A percentile compares a stretch with the other conserved stretches of the same genome.
These are phyloP conservation scores for Dione juno DNA, from an alignment of 2,888 invertebrate genomes.

Conservation along the genomic window DNA sequence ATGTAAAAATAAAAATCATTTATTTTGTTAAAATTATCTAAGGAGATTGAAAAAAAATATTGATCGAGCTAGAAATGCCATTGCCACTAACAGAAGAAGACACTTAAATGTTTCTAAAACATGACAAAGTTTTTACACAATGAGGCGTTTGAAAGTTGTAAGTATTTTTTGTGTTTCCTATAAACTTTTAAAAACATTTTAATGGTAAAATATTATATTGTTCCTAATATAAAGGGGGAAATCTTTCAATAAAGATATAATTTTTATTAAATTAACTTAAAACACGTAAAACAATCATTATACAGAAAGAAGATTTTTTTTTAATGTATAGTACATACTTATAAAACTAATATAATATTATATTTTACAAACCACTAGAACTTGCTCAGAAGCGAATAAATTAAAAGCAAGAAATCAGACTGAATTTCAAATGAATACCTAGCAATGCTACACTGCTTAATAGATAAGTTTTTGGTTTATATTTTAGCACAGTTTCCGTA, in stretches of 20 bases:
- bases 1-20: not conserved
- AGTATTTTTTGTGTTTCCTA: conserved; percentile 23
- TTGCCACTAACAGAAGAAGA: conserved; percentile 49
- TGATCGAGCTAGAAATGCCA: conserved; percentile 22
- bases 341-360: conserved; percentile 3
- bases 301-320: not conserved
- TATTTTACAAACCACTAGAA: conserved; percentile 10
- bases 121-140: conserved; percentile 44
- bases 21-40: not conserved
- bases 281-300: not conserved
- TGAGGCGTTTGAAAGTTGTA: conserved; percentile 39
- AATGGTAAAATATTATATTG: not conserved
- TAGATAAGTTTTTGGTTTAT: conserved; percentile 32
- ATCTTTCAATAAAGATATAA: not conserved
- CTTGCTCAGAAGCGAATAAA: conserved; percentile 17
- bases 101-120: conserved; percentile 51
- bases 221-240: not conserved
- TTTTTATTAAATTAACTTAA: not conserved
- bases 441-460: conserved; percentile 16
- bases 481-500: conserved; percentile 34
- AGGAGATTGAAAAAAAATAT: conserved; percentile 11
- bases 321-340: not conserved
- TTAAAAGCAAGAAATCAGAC: conserved; percentile 20
- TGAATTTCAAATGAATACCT: conserved; percentile 22
- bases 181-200: conserved; percentile 17